A percentile compares a stretch with the other conserved stretches of the same genome.
These are phyloP conservation scores for Dromococcyx pavoninus DNA, from an alignment of 2,797 vertebrate species.

Conservation along the genomic window DNA sequence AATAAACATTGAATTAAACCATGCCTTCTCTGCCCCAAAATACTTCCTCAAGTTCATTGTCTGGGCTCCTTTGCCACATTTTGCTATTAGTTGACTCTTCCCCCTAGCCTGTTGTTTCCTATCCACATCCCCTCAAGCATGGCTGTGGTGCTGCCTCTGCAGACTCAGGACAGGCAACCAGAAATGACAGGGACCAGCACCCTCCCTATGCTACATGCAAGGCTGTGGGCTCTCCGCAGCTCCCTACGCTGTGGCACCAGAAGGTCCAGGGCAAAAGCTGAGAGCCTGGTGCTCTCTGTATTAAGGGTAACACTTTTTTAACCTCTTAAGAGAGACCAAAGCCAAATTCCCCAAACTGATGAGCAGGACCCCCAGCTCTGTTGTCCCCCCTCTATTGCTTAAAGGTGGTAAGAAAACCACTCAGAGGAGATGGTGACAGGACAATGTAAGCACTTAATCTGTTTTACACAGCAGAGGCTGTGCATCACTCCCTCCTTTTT, in stretches of 20 bases:
- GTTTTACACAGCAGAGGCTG: not conserved
- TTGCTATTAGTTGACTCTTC: not conserved
- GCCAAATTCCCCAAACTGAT: not conserved
- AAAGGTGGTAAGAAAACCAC: not conserved
- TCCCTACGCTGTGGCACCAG: not conserved
- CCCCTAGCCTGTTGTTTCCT: not conserved
- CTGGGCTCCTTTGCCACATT: not conserved
- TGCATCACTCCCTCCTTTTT: not conserved
- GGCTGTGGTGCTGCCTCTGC: not conserved
- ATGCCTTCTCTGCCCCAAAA: not conserved
- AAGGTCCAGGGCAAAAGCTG: not conserved
- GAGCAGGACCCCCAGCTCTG: not conserved
- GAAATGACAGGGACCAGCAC: not conserved
- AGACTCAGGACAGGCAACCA: not conserved
- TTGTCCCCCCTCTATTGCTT: not conserved
- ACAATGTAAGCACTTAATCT: not conserved
- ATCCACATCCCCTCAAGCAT: rapidly evolving
- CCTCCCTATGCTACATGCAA: not conserved
- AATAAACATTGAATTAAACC: not conserved
- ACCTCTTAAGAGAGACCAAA: not conserved
- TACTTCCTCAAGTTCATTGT: not conserved
- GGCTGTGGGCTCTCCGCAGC: not conserved
- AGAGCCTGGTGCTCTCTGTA: not conserved
- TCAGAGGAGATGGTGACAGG: not conserved
- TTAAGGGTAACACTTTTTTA: not conserved